These are phyloP conservation scores for Teleopsis dalmanni DNA, from an alignment of 1,140 invertebrate genomes.

Conservation along the genomic window DNA sequence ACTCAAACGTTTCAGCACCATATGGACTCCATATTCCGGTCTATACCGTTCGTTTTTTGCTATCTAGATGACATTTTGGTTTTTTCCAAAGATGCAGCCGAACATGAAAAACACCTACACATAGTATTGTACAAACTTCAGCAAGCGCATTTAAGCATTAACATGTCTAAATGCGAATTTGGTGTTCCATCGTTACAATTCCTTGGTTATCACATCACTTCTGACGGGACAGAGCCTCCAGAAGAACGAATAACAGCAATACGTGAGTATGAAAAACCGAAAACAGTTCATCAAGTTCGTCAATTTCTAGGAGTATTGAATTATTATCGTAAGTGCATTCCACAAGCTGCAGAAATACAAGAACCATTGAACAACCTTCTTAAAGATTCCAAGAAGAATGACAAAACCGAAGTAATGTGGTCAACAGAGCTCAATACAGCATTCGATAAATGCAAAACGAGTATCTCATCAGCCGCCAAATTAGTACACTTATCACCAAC, in stretches of 20 bases:
- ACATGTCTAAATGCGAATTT: too few relatives aligned
- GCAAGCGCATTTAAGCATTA: too few relatives aligned
- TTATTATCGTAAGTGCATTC: conserved; percentile 30
- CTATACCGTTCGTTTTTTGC: too few relatives aligned
- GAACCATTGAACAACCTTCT: conserved; percentile 14
- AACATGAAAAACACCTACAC: too few relatives aligned
- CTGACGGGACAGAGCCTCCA: background rate
- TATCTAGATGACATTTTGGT: too few relatives aligned
- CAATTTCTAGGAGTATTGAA: conserved; percentile 39
- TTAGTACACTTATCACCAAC: too few relatives aligned
- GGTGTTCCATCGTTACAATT: too few relatives aligned
- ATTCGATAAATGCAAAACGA: conserved; percentile 42
- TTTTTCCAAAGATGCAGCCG: too few relatives aligned
- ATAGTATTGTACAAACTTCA: too few relatives aligned
- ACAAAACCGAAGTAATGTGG: conserved; percentile 17
- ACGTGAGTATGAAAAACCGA: background rate
- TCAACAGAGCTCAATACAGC: conserved; percentile 16
- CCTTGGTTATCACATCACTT: background rate
- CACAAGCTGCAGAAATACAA: conserved; percentile 23
- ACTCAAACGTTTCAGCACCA: too few relatives aligned
- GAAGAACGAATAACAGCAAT: background rate
- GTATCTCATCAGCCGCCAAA: too few relatives aligned
- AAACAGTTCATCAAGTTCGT: background rate
- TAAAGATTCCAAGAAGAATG: conserved; percentile 20
- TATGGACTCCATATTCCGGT: too few relatives aligned